These are phyloP conservation scores for Lithosia quadra DNA, from an alignment of 2,888 invertebrate species.

Conservation along the genomic window DNA sequence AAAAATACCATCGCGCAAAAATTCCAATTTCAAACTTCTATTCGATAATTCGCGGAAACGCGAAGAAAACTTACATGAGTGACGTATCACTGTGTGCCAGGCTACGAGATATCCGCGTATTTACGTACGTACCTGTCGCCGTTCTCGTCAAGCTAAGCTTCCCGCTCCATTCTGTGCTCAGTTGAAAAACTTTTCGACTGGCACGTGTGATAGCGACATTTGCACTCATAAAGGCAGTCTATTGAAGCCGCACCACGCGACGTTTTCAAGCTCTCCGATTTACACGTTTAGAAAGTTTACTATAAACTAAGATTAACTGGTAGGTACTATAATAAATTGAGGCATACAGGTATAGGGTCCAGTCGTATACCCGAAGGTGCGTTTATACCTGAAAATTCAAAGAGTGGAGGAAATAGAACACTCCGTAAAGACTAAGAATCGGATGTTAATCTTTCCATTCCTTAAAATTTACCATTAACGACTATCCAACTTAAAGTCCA, in stretches of 20 bases:
- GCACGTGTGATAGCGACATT: slow-evolving; percentile 68
- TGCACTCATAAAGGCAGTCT: slow-evolving; percentile 53
- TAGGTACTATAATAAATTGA: not conserved
- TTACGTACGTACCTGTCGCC: slow-evolving; percentile 64
- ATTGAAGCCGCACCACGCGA: slow-evolving; percentile 36
- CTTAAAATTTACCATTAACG: too few relatives aligned
- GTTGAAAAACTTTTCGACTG: slow-evolving; percentile 80
- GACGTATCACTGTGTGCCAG: slow-evolving; percentile 78
- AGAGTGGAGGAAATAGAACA: too few relatives aligned
- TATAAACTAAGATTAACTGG: not conserved
- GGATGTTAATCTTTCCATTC: too few relatives aligned
- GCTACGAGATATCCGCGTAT: slow-evolving; percentile 65
- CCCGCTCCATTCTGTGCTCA: slow-evolving; percentile 58
- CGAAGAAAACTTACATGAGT: slow-evolving; percentile 79
- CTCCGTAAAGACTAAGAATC: too few relatives aligned
- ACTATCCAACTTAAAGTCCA: too few relatives aligned
- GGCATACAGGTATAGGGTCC: too few relatives aligned
- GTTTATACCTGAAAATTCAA: too few relatives aligned
- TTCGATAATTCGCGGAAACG: slow-evolving; percentile 61
- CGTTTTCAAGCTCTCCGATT: slow-evolving; percentile 29
- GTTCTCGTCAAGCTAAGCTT: slow-evolving; percentile 77
- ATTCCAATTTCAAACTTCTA: slow-evolving; percentile 66
- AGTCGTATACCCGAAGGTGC: too few relatives aligned
- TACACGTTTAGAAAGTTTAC: slow-evolving; percentile 10
- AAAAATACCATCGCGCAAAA: slow-evolving; percentile 44